Evolutionary conservation across 2,113 vertebrate genomes (phyloP).

Genomic region (Notechis scutatus): DNA sequence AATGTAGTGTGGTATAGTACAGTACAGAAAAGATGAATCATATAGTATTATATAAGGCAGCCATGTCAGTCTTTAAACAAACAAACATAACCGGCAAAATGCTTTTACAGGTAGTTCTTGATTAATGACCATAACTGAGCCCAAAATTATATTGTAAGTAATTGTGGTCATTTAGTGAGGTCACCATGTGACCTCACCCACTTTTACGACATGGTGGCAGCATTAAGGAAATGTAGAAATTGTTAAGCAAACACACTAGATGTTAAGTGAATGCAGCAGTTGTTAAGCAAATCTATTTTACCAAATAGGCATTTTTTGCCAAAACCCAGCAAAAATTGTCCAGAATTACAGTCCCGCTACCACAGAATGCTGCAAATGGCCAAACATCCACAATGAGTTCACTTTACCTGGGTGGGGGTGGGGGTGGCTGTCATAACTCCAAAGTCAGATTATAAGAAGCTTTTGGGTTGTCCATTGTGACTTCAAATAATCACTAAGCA

Average conservation of each 20-base stretch:
- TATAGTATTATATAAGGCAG: not conserved
- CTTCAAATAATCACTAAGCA: not conserved
- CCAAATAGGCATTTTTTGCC: not conserved
- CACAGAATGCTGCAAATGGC: not conserved
- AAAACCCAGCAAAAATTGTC: not conserved
- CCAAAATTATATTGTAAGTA: not conserved
- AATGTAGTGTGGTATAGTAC: not conserved
- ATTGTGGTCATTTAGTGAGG: not conserved
- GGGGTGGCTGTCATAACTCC: no score
- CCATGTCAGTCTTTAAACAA: not conserved
- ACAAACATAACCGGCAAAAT: not conserved
- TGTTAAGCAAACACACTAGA: not conserved
- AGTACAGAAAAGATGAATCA: not conserved
- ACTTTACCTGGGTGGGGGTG: not conserved
- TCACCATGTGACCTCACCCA: not conserved
- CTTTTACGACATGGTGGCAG: not conserved
- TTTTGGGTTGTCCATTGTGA: not conserved
- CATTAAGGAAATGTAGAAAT: not conserved
- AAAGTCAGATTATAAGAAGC: no score
- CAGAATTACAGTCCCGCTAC: not conserved
- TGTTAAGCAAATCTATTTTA: not conserved
- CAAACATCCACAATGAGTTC: not conserved
- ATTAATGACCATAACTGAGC: not conserved
- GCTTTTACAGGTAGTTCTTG: not conserved
- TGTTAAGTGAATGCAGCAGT: not conserved